phyloP scores from a whole-genome alignment of 2,797 vertebrate genomes.

The Phrynocephalus forsythii region DNA sequence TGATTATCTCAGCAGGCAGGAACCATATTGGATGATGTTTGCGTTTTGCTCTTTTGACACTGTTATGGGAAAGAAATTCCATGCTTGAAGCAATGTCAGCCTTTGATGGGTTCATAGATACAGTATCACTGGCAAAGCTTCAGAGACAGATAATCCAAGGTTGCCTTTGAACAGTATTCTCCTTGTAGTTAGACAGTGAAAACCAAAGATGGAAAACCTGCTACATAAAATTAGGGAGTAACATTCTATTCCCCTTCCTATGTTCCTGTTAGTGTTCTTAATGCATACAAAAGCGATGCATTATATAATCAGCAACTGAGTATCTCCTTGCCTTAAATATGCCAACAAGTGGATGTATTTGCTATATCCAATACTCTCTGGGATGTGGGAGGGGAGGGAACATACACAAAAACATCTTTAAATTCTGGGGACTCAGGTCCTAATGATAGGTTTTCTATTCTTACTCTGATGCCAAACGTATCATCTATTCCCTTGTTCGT shows the following conservation, averaged over 20 bases:
- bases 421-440: not conserved
- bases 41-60: constrained; percentile 45
- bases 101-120: constrained; percentile 39
- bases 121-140: constrained; percentile 33
- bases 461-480: too few relatives aligned
- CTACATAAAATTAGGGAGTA: not conserved
- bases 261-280: not conserved
- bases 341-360: not conserved
- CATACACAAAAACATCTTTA: not conserved
- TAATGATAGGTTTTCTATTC: too few relatives aligned
- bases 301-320: not conserved
- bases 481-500: too few relatives aligned
- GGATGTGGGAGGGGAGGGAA: not conserved
- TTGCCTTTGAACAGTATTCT: not conserved
- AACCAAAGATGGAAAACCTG: not conserved
- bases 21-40: constrained; percentile 36
- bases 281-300: not conserved
- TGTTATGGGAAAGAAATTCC: constrained; percentile 7
- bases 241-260: not conserved
- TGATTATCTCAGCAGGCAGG: constrained; percentile 48
- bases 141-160: not conserved
- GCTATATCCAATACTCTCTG: too few relatives aligned
- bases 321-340: too few relatives aligned
- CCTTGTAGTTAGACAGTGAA: not conserved
- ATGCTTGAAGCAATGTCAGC: constrained; percentile 24